phyloP scores from a whole-genome alignment of 2,888 invertebrate genomes.

The Apotomis betuletana region DNA sequence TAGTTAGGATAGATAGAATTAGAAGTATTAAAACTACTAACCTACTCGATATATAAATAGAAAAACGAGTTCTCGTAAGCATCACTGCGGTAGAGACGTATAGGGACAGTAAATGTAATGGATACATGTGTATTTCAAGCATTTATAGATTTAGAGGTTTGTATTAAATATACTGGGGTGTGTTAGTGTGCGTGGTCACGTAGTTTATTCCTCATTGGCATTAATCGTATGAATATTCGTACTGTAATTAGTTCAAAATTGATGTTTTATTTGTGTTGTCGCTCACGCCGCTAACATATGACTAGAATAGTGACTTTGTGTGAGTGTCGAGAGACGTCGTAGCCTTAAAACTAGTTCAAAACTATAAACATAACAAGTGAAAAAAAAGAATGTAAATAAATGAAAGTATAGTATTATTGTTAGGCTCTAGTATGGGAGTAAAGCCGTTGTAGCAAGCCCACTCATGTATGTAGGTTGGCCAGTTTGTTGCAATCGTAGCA shows the following conservation, averaged over 20 bases:
- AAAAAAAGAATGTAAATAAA: constrained; percentile 70
- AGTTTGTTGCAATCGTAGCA: constrained; percentile 48
- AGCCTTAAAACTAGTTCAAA: constrained; percentile 84
- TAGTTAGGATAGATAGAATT: constrained; percentile 73
- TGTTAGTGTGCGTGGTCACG: constrained; percentile 74
- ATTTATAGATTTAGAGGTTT: constrained; percentile 75
- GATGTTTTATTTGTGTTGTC: constrained; percentile 48
- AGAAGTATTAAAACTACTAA: constrained; percentile 61
- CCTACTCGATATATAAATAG: constrained; percentile 56
- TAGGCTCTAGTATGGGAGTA: constrained; percentile 68
- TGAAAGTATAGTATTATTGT: constrained; percentile 72
- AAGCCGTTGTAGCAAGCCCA: constrained; percentile 65
- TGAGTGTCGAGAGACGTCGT: constrained; percentile 77
- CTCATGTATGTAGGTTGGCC: constrained; percentile 56
- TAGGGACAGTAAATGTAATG: constrained; percentile 65
- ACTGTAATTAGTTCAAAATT: constrained; percentile 59
- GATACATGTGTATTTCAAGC: constrained; percentile 74
- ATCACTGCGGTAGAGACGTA: constrained; percentile 70
- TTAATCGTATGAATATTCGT: constrained; percentile 48
- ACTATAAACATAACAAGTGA: constrained; percentile 72
- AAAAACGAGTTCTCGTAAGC: constrained; percentile 41
- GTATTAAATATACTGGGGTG: constrained; percentile 61
- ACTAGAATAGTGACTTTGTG: constrained; percentile 68
- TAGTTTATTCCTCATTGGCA: constrained; percentile 57
- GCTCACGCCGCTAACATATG: constrained; percentile 68